A percentile compares a stretch with the other conserved stretches of the same genome.
These are phyloP conservation scores for Hemicrepidius hirtus DNA, from an alignment of 2,888 invertebrate genomes.

Conservation along the genomic window DNA sequence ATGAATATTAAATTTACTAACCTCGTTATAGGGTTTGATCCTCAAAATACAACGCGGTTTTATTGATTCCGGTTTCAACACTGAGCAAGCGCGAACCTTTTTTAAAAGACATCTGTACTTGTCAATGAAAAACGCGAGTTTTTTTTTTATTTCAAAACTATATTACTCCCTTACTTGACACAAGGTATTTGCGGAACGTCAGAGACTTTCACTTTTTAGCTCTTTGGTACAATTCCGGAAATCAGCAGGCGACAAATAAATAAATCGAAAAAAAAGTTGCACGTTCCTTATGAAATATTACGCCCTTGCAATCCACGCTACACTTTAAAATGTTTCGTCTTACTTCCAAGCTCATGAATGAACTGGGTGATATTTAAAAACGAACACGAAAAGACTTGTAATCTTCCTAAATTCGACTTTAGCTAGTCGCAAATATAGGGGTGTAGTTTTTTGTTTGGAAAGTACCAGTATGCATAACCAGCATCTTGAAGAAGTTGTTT, in stretches of 20 bases:
- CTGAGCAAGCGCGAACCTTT: conserved; percentile 33
- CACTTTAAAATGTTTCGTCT: background rate
- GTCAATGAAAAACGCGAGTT: conserved; percentile 7
- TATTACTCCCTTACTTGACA: background rate
- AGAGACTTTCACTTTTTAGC: conserved; percentile 5
- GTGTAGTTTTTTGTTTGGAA: background rate
- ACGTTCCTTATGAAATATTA: too few relatives aligned
- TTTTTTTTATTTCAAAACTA: background rate
- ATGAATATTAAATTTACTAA: background rate
- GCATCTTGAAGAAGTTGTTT: too few relatives aligned
- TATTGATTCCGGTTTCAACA: conserved; percentile 31
- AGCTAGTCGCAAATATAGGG: background rate
- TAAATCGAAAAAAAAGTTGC: background rate
- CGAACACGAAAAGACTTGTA: background rate
- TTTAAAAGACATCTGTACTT: conserved; percentile 28
- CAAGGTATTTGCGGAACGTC: conserved; percentile 4
- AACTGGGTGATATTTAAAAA: conserved; percentile 17
- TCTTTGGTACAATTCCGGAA: background rate
- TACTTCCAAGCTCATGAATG: background rate
- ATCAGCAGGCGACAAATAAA: background rate
- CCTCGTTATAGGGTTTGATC: conserved; percentile 1
- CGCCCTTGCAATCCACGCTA: background rate
- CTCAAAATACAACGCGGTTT: background rate
- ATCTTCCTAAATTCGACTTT: background rate
- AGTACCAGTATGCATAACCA: conserved; percentile 7